Evolutionary conservation across 2,113 vertebrate genomes (phyloP).

Genomic region (Microcebus jonahi): DNA sequence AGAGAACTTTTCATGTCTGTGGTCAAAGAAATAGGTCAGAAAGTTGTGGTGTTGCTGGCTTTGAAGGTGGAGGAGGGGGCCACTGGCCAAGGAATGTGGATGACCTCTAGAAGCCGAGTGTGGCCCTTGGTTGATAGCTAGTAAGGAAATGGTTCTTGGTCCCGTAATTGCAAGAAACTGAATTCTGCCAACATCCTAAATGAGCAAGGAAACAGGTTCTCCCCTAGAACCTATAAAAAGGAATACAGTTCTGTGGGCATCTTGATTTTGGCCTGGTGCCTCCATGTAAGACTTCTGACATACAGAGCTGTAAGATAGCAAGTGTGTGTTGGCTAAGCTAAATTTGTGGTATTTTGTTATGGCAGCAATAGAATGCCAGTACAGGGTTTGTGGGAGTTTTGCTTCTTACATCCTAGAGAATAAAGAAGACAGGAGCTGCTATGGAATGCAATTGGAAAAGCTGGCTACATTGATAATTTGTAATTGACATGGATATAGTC

Average conservation of each 20-base stretch:
- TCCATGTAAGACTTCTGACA: background rate
- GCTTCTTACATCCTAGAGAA: background rate
- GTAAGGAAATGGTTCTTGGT: background rate
- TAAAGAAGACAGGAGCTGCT: background rate
- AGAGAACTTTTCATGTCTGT: background rate
- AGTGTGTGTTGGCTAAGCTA: background rate
- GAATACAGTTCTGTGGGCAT: background rate
- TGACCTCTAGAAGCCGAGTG: background rate
- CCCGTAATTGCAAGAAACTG: background rate
- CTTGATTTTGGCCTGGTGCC: background rate
- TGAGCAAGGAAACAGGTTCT: background rate
- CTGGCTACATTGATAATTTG: background rate
- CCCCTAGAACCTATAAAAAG: background rate
- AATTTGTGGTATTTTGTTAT: background rate
- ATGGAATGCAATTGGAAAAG: background rate
- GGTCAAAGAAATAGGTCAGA: background rate
- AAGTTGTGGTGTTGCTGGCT: background rate
- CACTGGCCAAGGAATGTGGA: background rate
- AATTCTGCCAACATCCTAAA: background rate
- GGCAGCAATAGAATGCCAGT: background rate
- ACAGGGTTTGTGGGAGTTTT: background rate
- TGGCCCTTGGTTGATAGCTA: background rate
- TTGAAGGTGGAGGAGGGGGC: background rate
- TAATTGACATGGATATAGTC: background rate
- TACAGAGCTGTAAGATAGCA: background rate